A percentile compares a stretch with the other conserved stretches of the same genome.
Evolutionary conservation across 2,888 invertebrate genomes (phyloP).

Genomic region (Philereme transversata): DNA sequence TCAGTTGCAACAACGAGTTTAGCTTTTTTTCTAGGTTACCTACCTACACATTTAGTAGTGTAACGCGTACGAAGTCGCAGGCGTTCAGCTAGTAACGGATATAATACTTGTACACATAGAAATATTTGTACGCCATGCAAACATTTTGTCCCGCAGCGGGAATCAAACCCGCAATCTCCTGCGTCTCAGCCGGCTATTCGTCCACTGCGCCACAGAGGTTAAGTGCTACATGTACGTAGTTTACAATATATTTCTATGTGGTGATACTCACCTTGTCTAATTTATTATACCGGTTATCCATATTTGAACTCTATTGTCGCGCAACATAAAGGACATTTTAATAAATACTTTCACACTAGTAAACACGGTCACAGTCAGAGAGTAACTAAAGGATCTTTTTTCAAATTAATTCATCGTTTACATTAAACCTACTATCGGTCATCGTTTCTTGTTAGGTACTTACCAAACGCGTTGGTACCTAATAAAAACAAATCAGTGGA

Average conservation of each 20-base stretch:
- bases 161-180: too few species aligned
- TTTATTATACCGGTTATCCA: not conserved
- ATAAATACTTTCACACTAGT: constrained; percentile 23
- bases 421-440: constrained; percentile 30
- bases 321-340: constrained; percentile 7
- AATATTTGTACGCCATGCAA: too few species aligned
- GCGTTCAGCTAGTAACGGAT: too few species aligned
- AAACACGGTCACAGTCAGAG: constrained; percentile 16
- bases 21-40: too few species aligned
- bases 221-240: too few species aligned
- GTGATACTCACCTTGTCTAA: constrained; percentile 1
- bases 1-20: too few species aligned
- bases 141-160: too few species aligned
- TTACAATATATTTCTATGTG: not conserved
- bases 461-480: constrained; percentile 25
- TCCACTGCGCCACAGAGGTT: too few species aligned
- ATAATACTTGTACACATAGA: too few species aligned
- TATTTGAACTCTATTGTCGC: not conserved
- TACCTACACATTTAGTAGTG: too few species aligned
- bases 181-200: too few species aligned
- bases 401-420: constrained; percentile 14
- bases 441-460: constrained; percentile 32
- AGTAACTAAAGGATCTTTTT: constrained; percentile 27
- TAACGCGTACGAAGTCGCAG: too few species aligned
- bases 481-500: constrained; percentile 23